Evolutionary conservation across 2,888 invertebrate species (phyloP).

Genomic region (Hirtodrosophila duncani): DNA sequence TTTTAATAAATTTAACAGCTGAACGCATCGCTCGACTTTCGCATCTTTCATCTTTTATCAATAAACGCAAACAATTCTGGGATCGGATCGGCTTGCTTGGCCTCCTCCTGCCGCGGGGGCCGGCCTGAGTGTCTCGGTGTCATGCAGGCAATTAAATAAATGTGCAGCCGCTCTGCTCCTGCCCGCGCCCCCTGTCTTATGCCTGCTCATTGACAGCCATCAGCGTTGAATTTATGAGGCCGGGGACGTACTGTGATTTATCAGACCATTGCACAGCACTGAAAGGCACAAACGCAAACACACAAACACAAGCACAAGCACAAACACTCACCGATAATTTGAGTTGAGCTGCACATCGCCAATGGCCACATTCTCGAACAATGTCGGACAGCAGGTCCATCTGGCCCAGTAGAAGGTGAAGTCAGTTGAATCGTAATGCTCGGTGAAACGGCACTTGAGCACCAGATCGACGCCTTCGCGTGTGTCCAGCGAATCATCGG

Average conservation of each 20-base stretch:
- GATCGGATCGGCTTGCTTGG: neutral
- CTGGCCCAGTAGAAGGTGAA: conserved; percentile 93
- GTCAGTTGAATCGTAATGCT: conserved; percentile 83
- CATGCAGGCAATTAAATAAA: conserved; percentile 66
- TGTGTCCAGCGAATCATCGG: conserved; percentile 83
- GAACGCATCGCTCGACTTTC: conserved; percentile 55
- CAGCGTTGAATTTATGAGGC: conserved; percentile 65
- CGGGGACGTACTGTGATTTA: conserved; percentile 64
- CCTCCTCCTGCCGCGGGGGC: conserved; percentile 2
- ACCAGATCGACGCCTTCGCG: conserved; percentile 92
- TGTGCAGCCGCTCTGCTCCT: conserved; percentile 46
- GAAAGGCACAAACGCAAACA: conserved; percentile 9
- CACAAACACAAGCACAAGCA: conserved; percentile 6
- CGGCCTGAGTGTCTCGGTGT: conserved; percentile 45
- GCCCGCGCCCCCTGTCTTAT: conserved; percentile 5
- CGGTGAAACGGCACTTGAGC: conserved; percentile 90
- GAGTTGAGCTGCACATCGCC: conserved; percentile 88
- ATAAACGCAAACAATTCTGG: conserved; percentile 36
- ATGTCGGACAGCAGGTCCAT: conserved; percentile 84
- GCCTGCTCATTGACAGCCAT: conserved; percentile 66
- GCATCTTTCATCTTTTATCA: conserved; percentile 71
- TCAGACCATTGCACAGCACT: conserved; percentile 64
- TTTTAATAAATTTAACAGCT: conserved; percentile 71
- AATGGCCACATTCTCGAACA: conserved; percentile 94
- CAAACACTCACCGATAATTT: conserved; percentile 86